Evolutionary conservation across 2,888 invertebrate species (phyloP).

Genomic region (Perizoma affinitatum): DNA sequence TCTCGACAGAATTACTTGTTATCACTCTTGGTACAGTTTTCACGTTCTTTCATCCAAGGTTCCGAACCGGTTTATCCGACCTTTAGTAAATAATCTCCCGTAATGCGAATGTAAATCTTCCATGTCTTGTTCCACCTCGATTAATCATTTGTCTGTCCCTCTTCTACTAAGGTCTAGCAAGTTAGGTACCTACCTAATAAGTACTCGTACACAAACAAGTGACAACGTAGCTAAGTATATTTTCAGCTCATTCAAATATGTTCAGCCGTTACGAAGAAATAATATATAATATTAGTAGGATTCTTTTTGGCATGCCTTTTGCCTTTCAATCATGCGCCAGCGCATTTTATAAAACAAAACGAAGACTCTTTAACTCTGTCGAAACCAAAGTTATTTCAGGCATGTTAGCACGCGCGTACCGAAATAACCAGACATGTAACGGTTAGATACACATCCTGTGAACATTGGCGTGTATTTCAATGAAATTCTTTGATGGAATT

Average conservation of each 20-base stretch:
- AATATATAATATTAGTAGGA: no score
- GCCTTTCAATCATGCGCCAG: slow-evolving; percentile 1
- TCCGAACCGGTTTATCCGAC: slow-evolving; percentile 32
- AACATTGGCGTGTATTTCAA: slow-evolving; percentile 3
- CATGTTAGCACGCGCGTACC: slow-evolving; percentile 46
- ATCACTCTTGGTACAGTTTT: slow-evolving; percentile 17
- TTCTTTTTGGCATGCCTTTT: no score
- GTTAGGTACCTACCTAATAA: no score
- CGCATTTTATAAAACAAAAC: slow-evolving; percentile 42
- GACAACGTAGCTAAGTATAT: no score
- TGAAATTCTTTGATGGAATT: slow-evolving; percentile 9
- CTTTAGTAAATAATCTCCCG: slow-evolving; percentile 26
- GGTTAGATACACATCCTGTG: slow-evolving; percentile 10
- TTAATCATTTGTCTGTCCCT: background rate
- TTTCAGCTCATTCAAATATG: no score
- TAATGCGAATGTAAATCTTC: slow-evolving; percentile 18
- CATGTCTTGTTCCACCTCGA: slow-evolving; percentile 18
- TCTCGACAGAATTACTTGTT: slow-evolving; percentile 4
- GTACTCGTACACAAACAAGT: no score
- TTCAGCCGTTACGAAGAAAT: background rate
- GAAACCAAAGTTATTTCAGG: slow-evolving; percentile 59
- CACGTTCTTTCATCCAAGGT: slow-evolving; percentile 25
- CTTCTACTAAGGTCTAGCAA: no score
- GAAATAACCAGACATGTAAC: slow-evolving; percentile 45
- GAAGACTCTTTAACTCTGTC: slow-evolving; percentile 43